These are phyloP conservation scores for Drosophila sechellia DNA, from an alignment of 1,140 invertebrate species.

Conservation along the genomic window DNA sequence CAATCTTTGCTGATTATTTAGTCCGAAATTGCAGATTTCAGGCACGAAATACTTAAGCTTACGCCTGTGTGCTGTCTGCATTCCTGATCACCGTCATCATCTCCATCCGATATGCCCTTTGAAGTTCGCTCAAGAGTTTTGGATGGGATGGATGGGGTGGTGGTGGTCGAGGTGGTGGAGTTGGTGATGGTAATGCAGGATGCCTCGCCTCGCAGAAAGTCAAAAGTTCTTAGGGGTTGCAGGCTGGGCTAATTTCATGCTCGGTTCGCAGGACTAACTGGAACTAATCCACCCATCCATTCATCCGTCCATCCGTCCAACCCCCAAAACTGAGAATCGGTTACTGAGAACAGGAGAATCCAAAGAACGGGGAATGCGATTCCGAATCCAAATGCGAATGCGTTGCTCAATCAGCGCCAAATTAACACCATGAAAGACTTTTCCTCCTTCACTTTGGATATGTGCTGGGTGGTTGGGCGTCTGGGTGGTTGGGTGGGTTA, in stretches of 20 bases:
- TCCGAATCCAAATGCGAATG: constrained; percentile 26
- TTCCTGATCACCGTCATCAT: constrained; percentile 38
- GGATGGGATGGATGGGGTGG: neutral
- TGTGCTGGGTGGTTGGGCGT: constrained; percentile 2
- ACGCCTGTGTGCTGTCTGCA: constrained; percentile 20
- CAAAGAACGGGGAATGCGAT: constrained; percentile 16
- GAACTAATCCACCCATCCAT: constrained; percentile 49
- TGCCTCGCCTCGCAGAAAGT: constrained; percentile 24
- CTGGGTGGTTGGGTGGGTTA: constrained; percentile 14
- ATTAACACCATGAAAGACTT: constrained; percentile 74
- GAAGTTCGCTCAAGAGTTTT: constrained; percentile 17
- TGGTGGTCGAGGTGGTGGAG: neutral
- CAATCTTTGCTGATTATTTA: constrained; percentile 17
- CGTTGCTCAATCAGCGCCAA: constrained; percentile 76
- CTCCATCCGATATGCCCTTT: constrained; percentile 31
- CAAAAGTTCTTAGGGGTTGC: constrained; percentile 47
- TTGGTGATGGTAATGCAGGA: constrained; percentile 7
- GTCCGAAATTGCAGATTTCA: constrained; percentile 17
- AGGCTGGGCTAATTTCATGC: constrained; percentile 39
- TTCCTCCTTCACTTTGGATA: constrained; percentile 13
- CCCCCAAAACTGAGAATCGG: constrained; percentile 7
- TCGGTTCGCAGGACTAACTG: constrained; percentile 40
- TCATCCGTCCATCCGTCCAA: constrained; percentile 13
- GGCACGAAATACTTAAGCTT: constrained; percentile 41
- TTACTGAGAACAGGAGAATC: neutral